Conservation (phyloP, 2,113 vertebrate species). For the Bothrops jararaca region DNA sequence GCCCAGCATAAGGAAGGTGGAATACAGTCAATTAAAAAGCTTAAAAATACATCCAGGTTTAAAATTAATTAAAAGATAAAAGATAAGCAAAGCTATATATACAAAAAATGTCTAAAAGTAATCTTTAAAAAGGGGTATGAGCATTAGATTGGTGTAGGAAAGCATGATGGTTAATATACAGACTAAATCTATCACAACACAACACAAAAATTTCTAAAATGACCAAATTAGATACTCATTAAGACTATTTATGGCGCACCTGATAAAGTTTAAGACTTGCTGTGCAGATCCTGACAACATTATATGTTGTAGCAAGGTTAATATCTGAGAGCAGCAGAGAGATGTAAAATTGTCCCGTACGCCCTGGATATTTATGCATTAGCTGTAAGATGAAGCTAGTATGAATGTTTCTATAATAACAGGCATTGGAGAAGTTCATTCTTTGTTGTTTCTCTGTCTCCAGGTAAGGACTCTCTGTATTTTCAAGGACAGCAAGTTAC, state of each 20-base stretch:
- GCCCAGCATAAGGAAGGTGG: neutral
- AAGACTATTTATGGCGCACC: neutral
- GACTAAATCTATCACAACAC: neutral
- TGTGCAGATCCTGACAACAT: neutral
- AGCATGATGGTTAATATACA: neutral
- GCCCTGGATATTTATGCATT: neutral
- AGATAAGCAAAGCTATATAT: neutral
- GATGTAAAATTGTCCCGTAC: neutral
- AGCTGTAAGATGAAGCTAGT: neutral
- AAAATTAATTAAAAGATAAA: neutral
- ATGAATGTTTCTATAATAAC: neutral
- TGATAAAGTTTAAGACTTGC: neutral
- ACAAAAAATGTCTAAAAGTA: neutral
- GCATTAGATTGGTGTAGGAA: neutral
- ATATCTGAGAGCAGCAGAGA: neutral
- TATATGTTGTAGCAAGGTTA: neutral
- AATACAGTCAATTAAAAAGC: neutral
- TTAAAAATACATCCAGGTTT: neutral
- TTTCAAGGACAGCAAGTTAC: neutral
- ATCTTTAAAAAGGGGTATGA: neutral
- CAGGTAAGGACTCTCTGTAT: neutral
- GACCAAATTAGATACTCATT: neutral
- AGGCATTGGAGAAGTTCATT: neutral
- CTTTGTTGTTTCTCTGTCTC: neutral
- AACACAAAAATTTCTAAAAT: neutral